Base-by-base conservation (phyloP, 2,888 invertebrate species). In the Tachystola acroxantha region DNA sequence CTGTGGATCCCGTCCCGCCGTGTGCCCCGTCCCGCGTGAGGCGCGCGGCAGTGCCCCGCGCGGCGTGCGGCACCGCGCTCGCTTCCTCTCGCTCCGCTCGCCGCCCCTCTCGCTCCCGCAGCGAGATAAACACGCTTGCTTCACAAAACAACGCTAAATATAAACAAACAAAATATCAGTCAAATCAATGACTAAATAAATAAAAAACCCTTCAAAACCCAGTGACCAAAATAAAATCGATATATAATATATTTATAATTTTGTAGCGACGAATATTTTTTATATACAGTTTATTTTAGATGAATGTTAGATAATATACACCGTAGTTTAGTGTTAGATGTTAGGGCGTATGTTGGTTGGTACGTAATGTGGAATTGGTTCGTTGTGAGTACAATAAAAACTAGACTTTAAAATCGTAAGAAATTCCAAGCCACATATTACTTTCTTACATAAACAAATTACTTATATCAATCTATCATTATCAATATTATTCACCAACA, bases 251-350 rank as follows among this genome's bases (percentile, higher is more conserved):
- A 24, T n/a, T n/a, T n/a, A 13, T 36, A 37, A 34, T 36, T 34
- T 31, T 32, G 33, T 39, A 35, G 33, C 30, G 37, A 34, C 29
- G 10, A 32, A 39, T 57, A 53, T 58, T 60, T 59, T 26, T 55
- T 57, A 51, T 53, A 62, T 38, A 39, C 36, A 38, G 42, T 57
- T 53, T 64, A 60, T 57, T 64, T 63, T 61, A 53, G 53, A 63
- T 54, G 48, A 50, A 42, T 58, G 51, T 57, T 57, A 60, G 51
- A 45, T 46, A 40, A 10, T 57, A 51, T 60, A 60, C 56, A 62
- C 48, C 43, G 40, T 48, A 48, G 42, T 30, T 45, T 46, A 37
- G 36, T 27, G 39, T 40, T 36, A 42, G 32, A 37, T 11, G 12
- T n/a, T 37, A 9, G 36, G 27, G 14, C 10, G n/a, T n/a, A 19